A percentile compares a stretch with the other conserved stretches of the same genome.
Conservation (phyloP, 2,797 vertebrate species). For the Chaetophractus vellerosus region DNA sequence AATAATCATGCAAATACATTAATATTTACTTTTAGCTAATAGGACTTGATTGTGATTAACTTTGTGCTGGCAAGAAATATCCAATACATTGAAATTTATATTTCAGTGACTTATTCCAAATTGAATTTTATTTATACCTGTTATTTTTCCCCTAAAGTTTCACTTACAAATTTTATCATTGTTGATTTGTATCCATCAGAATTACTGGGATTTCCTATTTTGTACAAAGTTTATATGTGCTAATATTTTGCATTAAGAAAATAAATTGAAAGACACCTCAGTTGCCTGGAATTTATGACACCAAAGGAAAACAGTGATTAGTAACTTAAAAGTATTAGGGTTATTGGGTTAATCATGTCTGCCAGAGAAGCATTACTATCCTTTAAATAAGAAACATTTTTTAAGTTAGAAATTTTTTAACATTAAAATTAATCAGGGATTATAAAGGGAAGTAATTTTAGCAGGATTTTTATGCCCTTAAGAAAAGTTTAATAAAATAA, state of each 20-base stretch:
- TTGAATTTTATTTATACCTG: constrained; percentile 33
- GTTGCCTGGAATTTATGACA: constrained; percentile 58
- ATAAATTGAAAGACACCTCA: constrained; percentile 66
- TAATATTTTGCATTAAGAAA: constrained; percentile 57
- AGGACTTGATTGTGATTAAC: constrained; percentile 30
- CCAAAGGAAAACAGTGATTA: constrained; percentile 60
- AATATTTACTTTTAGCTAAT: constrained; percentile 50
- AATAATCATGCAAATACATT: constrained; percentile 15
- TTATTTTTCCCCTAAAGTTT: not conserved
- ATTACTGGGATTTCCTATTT: constrained; percentile 39
- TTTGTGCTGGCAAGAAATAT: constrained; percentile 40
- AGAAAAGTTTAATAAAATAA: constrained; percentile 53
- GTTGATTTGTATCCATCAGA: constrained; percentile 13
- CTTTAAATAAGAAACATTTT: constrained; percentile 76
- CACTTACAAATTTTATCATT: constrained; percentile 40
- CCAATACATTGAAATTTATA: constrained; percentile 1
- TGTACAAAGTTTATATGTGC: not conserved
- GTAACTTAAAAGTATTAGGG: constrained; percentile 76
- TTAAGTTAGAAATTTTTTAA: constrained; percentile 76
- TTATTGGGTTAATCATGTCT: constrained; percentile 74
- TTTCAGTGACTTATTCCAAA: constrained; percentile 29
- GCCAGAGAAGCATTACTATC: constrained; percentile 59
- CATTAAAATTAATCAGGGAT: constrained; percentile 70
- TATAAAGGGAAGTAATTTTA: constrained; percentile 69
- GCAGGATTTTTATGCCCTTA: constrained; percentile 70